Base-by-base conservation (phyloP, 2,113 vertebrate genomes). In the Gopherus evgoodei region DNA sequence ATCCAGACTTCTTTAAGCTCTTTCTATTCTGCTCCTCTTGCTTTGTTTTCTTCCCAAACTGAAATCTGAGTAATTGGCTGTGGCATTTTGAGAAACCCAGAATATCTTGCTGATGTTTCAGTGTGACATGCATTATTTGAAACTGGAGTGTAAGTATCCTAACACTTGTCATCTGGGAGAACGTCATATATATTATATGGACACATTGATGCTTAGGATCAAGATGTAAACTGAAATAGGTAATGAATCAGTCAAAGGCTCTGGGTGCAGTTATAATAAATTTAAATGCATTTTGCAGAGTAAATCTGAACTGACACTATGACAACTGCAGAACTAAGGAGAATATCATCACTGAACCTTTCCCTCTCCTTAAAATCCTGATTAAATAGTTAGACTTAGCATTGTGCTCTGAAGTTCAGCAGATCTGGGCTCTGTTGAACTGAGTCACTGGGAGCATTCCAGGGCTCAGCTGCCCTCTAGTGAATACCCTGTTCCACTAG, bases 1-100 rank as follows among this genome's bases (percentile, higher is more conserved):
- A 98, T 93, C 93, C 96, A 90, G 11, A 69, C 93, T 91, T 95
- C 96, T 94, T 96, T 94, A 92, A 98, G 95, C 93, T 49, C 97
- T 96, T 89, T 86, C 95, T 96, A 97, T 97, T 98, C 97, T 96
- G 92, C 94, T 93, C 1, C 83, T 88, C 93, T 97, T 87, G 82
- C 95, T 98, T 91, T 93, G 85, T 59, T 95, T 98, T 98, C 97
- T 97, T 95, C 97, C 97, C 95, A 95, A 98, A 97, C 0, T 93
- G 96, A 96, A 96, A 98, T 97, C 96, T 98, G 98, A 97, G 97
- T 97, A 96, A 97, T 1, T 97, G 97, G 96, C 42, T 95, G 95
- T 95, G 98, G 96, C 96, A 97, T 95, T 93, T 97, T 98, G 97
- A 98, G 97, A 98, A 98, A 98, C 93, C 96, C 72, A 93, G 95